Conservation (phyloP, 2,797 vertebrate genomes). For the Aplochiton taeniatus region DNA sequence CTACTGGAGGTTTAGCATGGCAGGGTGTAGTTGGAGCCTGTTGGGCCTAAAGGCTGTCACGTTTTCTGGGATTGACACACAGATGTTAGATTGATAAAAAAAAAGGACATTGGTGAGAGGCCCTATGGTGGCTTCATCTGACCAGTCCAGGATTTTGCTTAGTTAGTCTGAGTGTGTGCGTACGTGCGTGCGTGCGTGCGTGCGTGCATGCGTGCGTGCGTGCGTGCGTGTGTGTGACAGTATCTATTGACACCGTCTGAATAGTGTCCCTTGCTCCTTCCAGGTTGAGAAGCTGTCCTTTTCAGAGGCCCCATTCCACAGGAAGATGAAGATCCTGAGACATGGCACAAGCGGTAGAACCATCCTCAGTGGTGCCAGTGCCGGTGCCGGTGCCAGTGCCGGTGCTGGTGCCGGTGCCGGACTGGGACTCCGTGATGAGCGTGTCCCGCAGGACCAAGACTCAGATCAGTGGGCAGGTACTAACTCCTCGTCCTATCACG, state of each 20-base stretch:
- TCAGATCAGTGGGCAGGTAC: conserved; percentile 60
- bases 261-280: conserved; percentile 28
- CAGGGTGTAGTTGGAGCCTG: neutral
- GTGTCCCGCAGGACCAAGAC: conserved; percentile 10
- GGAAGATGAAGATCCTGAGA: conserved; percentile 71
- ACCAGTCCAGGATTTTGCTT: too few species aligned
- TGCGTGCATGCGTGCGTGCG: too few species aligned
- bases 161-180: too few species aligned
- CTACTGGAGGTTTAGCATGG: neutral
- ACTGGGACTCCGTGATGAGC: neutral
- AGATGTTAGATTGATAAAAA: too few species aligned
- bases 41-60: too few species aligned
- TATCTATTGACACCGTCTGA: too few species aligned
- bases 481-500: conserved; percentile 80
- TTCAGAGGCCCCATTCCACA: conserved; percentile 59
- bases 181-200: too few species aligned
- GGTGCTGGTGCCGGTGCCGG: neutral
- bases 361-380: conserved; percentile 54
- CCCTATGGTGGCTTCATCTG: too few species aligned
- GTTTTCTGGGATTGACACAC: too few species aligned
- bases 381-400: neutral
- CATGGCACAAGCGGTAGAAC: conserved; percentile 65
- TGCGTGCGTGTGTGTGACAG: too few species aligned
- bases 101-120: too few species aligned
- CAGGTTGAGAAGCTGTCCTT: conserved; percentile 86